Base-by-base conservation (phyloP, 2,113 vertebrate genomes). In the Grammomys surdaster region DNA sequence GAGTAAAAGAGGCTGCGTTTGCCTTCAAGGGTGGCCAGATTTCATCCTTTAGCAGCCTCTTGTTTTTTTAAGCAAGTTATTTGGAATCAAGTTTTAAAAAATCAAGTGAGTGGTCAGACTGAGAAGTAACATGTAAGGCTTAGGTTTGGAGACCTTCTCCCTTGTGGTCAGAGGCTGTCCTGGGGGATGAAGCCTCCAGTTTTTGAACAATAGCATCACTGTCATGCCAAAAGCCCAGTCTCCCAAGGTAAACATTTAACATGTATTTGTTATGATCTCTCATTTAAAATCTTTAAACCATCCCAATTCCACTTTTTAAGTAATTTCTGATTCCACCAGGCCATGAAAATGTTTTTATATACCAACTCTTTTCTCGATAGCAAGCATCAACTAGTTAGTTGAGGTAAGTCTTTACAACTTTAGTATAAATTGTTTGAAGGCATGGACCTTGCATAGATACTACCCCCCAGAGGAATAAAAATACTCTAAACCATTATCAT, bases 51-150 rank as follows among this genome's bases (percentile, higher is more conserved):
- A 73, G 81, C 9, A 56, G 43, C 63, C 60, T 5, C 67, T 72
- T 40, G 36, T 14, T 43, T 51, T 31, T 85, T 63, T 20, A 81
- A 75, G 31, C 76, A 92, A 96, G 46, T 84, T 19, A 75, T 43
- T 84, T 63, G 76, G 43, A 96, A 11, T 3, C 14, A 81, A 56
- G 36, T 76, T 84, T 51, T 95, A 48, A 88, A 85, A 95, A 93
- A 63, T 65, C 48, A 75, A 20, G 31, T 56, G 16, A 19, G 20
- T 75, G 26, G 3, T 88, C 63, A 87, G 72, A 43, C 51, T 94
- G 65, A 88, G 70, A 69, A 95, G 77, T 51, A 22, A 22, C 51
- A 43, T 24, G 40, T 9, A 31, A 77, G 46, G 73, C 43, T 54
- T 12, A 70, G 14, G 20, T 87, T 65, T 77, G 51, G 58, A 75